These are phyloP conservation scores for Aphaenogaster rudis DNA, from an alignment of 1,140 invertebrate genomes.

Conservation along the genomic window DNA sequence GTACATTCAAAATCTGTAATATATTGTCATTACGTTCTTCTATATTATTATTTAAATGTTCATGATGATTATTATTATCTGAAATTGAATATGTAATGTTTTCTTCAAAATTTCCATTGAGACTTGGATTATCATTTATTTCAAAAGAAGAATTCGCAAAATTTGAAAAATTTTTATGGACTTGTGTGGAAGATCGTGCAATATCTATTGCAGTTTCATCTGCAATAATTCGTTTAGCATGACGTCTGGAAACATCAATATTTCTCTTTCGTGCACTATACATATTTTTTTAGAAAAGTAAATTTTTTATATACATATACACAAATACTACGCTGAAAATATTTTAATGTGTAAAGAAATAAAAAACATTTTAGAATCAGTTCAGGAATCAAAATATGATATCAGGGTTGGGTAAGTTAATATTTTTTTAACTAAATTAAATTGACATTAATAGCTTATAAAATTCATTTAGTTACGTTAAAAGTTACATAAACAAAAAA, in stretches of 20 bases:
- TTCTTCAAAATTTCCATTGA: background rate
- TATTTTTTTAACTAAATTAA: too few species aligned
- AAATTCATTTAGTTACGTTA: too few species aligned
- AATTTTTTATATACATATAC: background rate
- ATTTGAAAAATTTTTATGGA: background rate
- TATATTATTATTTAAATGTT: background rate
- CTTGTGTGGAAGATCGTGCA: background rate
- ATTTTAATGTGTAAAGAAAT: too few species aligned
- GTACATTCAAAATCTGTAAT: background rate
- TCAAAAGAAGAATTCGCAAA: background rate
- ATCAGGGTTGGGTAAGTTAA: too few species aligned
- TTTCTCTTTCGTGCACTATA: background rate
- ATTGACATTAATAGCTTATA: too few species aligned
- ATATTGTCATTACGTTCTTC: background rate
- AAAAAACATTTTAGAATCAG: too few species aligned
- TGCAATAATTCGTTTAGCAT: conserved; percentile 16
- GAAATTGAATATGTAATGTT: background rate
- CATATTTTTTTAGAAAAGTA: background rate
- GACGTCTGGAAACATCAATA: background rate
- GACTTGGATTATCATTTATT: conserved; percentile 5
- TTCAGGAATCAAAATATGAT: too few species aligned
- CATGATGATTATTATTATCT: background rate
- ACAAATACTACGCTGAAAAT: too few species aligned
- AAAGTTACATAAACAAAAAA: too few species aligned
- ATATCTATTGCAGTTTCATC: conserved; percentile 21